Base-by-base conservation (phyloP, 2,888 invertebrate species). In the Drosophila multiciliata region DNA sequence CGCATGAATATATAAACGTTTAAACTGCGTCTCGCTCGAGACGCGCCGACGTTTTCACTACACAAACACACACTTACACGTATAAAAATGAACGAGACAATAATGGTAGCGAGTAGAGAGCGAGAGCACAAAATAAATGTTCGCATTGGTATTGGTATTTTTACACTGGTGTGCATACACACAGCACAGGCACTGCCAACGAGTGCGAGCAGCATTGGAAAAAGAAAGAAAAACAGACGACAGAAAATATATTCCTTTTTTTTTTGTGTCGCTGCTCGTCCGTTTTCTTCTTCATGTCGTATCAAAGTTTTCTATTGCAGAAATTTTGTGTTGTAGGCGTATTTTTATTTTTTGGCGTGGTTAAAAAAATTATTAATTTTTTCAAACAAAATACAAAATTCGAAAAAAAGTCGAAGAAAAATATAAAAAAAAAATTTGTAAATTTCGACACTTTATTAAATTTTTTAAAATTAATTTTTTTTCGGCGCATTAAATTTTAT, bases 221-320 rank as follows among this genome's bases (percentile, higher is more conserved):
- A 92, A 91, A 91, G 92, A 91, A 92, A 91, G 91, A 91, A 92
- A 91, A 91, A 91, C 89, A 92, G 90, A 91, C 87, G 90, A 91
- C 91, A 89, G 81, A 91, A 78, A 91, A 90, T 90, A 87, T 84
- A 84, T 84, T 84, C 74, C 82, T 84, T 86, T 91, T 91, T 90
- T 91, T 85, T 86, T 83, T 87, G 83, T 91, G 81, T 90, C 85
- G 87, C 89, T 83, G 91, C 89, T 91, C 90, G 91, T 90, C 89
- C 89, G 89, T 85, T 85, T 85, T 85, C 88, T 87, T 87, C 90
- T 90, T 90, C 91, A 91, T 87, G 89, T 91, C 91, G 92, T 87
- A 89, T 91, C 89, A 89, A 91, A 91, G 92, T 92, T 91, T 91
- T 92, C 91, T 89, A 88, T 90, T 91, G 90, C 91, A 91, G 88